Evolutionary conservation across 53 echinoderm and acorn worm species (phyloP), one percentile per base, ranked within the genome.

Genomic region (Hippasteria phrygiana): DNA sequence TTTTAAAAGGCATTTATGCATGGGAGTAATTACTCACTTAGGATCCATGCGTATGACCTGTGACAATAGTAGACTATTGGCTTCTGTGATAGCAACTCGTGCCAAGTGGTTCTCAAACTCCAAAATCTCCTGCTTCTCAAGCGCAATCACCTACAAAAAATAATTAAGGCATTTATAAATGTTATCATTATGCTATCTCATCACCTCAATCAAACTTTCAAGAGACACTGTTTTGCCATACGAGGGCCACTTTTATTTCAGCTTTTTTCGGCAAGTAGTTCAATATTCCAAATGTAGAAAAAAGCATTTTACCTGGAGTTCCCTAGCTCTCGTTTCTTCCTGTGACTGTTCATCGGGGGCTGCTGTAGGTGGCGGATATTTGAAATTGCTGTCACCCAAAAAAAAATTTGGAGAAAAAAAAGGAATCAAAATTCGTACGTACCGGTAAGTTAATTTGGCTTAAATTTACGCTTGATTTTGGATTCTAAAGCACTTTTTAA

Each of bases 31-130:
- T 53, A 56, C 91, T 95, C 84, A 97, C 98, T 73, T 94, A 26
- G 95, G 95, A 35, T 97, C 92, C 91, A 97, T 93, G 55, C 81
- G 92, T 66, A 95, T 92, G 56, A 97, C 90, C 66, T 95, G 98
- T 26, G 98, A 72, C 46, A 97, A 88, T 3, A 97, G 89, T 22
- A 97, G 88, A 73, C 98, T 97, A 71, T 92, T 97, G 2, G 75
- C 81, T 62, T 97, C 98, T 8, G 92, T 95, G 77, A 97, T 97
- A 85, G 89, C 91, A 5, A 94, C 94, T 43, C 89, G 43, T 0
- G 98, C 98, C 18, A 95, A 93, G 69, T 95, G 95, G 76, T 94
- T 95, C 87, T 97, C 95, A 94, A 97, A 97, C 88, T 93, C 94
- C 7, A 97, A 65, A 59, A 97, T 97, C 38, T 92, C 98, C 32